Percentiles rank a stretch among this genome's conserved stretches.
Conservation (phyloP, 1,140 invertebrate genomes). For the Zaprionus vittiger region DNA sequence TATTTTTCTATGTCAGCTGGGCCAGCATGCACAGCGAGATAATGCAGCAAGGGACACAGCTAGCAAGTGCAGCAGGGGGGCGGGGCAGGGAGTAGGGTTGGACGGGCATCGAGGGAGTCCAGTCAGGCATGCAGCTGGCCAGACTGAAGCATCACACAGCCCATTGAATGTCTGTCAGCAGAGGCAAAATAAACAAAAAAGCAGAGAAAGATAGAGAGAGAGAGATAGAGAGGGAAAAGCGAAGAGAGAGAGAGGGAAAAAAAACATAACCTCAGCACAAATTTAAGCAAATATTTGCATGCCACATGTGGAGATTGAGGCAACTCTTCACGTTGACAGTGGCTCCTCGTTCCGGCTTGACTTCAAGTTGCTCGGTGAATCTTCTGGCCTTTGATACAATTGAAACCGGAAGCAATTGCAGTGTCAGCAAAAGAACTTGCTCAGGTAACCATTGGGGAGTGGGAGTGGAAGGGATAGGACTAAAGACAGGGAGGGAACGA, state of each 20-base stretch:
- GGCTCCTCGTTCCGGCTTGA: conserved; percentile 12
- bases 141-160: conserved; percentile 46
- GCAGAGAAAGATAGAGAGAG: not conserved
- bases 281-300: conserved; percentile 83
- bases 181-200: conserved; percentile 67
- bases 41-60: conserved; percentile 12
- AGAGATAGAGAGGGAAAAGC: not conserved
- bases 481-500: conserved; percentile 27
- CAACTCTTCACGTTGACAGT: conserved; percentile 47
- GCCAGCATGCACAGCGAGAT: conserved; percentile 20
- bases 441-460: conserved; percentile 44
- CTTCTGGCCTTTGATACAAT: conserved; percentile 67
- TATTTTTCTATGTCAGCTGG: conserved; percentile 78
- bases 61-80: not conserved
- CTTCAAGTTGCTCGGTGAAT: conserved; percentile 7
- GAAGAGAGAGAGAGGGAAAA: not conserved
- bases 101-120: conserved; percentile 13
- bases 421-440: conserved; percentile 70
- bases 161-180: conserved; percentile 77
- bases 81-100: not conserved
- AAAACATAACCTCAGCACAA: conserved; percentile 82
- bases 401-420: conserved; percentile 78
- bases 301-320: conserved; percentile 56
- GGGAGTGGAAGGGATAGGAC: not conserved
- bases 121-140: conserved; percentile 40